phyloP scores from a whole-genome alignment of 92 coral and sea anemone genomes.

The Porites rus region DNA sequence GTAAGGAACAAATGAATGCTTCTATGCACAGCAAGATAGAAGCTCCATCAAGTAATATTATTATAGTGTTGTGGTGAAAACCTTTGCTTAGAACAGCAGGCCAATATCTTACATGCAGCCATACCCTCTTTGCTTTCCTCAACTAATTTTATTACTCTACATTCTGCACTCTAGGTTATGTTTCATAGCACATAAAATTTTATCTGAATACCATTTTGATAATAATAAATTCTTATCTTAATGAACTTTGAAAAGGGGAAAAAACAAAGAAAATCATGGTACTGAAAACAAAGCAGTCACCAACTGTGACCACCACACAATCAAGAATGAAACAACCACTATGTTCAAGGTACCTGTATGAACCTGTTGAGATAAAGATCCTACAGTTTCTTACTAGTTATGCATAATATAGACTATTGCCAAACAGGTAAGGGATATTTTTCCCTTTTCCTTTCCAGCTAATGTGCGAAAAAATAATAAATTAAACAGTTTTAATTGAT shows the following conservation, averaged over 20 bases:
- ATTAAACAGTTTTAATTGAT: too few species aligned
- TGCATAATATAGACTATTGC: not conserved
- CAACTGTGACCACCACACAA: constrained; percentile 13
- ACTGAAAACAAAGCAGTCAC: not conserved
- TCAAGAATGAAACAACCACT: not conserved
- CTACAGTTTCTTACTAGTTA: not conserved
- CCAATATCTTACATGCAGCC: not conserved
- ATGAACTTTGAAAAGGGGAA: too few species aligned
- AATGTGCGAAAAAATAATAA: too few species aligned
- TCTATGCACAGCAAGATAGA: not conserved
- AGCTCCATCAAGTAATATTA: not conserved
- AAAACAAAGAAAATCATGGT: not conserved
- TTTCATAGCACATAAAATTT: not conserved
- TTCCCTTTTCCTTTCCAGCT: not conserved
- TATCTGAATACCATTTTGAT: not conserved
- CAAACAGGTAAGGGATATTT: not conserved
- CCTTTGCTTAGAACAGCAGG: not conserved
- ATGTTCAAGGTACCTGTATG: not conserved
- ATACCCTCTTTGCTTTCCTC: not conserved
- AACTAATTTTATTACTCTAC: not conserved
- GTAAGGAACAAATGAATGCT: too few species aligned
- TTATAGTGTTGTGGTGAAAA: not conserved
- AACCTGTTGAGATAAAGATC: not conserved
- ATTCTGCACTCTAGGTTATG: not conserved
- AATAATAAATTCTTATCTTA: too few species aligned